Evolutionary conservation across 2,888 invertebrate genomes (phyloP), one percentile per base, ranked within the genome.

Genomic region (Electrophaes corylata): DNA sequence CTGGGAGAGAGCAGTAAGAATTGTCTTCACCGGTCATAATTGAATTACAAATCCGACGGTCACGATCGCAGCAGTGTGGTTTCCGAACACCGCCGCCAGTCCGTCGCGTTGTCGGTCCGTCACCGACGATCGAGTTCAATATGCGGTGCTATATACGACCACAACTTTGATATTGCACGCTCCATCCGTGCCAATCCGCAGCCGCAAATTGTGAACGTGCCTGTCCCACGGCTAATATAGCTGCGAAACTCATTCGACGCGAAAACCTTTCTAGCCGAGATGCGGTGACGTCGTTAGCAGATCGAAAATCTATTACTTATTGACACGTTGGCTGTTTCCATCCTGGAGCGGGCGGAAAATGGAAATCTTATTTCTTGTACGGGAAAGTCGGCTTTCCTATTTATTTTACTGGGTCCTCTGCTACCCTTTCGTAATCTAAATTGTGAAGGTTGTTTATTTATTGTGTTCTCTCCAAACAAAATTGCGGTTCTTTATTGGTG

Each of bases 201-300:
- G 70, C 79, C 82, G 71, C 82, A 81, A 80, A 81, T 79, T 78
- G 82, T 77, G 76, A 72, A 79, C 82, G 83, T 80, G 83, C 72
- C 70, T 73, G 70, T 72, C 73, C 73, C 66, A 64, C 68, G 60
- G 66, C 71, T 75, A 75, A 76, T 77, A 75, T 71, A 75, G 70
- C 45, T n/a, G 69, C 44, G 57, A 64, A 73, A 69, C 71, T 66
- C 65, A 67, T 69, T 67, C 67, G 57, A 43, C 65, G 57, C 60
- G 64, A 61, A 60, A 62, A 58, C 55, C 64, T 60, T 55, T 52
- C 60, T 31, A 60, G 55, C 59, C 40, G 60, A 62, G 64, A 65
- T 61, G 62, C 58, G 56, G 57, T 48, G 62, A 55, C 58, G 62
- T 66, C 64, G 67, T 67, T 65, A 67, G 63, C 62, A 60, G 61